Conservation (phyloP, 2,113 vertebrate species). For the Empidonax traillii region DNA sequence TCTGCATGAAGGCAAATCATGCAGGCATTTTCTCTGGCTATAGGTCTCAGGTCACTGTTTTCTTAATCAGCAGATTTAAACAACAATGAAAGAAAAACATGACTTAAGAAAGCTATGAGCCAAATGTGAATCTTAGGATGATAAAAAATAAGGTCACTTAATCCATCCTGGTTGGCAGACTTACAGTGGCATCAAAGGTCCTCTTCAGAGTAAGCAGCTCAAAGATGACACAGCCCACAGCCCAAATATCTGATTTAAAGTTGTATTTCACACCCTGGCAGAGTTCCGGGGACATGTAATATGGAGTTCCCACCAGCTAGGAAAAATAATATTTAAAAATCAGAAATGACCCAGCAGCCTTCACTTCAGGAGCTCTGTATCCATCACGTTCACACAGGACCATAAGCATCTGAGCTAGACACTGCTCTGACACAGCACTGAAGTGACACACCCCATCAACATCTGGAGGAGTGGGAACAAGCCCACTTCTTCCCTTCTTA, state of each 20-base stretch:
- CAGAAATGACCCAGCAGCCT: background rate
- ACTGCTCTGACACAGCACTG: background rate
- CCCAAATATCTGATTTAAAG: slow-evolving; percentile 99
- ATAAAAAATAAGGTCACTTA: background rate
- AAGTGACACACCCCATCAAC: background rate
- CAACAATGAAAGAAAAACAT: background rate
- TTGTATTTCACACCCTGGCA: slow-evolving; percentile 97
- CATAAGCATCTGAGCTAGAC: background rate
- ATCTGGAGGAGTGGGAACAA: background rate
- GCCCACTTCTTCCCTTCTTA: background rate
- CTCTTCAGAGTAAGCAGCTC: slow-evolving; percentile 93
- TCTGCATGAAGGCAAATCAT: background rate
- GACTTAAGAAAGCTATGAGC: background rate
- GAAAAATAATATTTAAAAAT: slow-evolving; percentile 42
- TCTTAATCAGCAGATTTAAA: background rate
- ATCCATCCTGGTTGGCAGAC: slow-evolving; percentile 7
- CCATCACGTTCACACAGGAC: background rate
- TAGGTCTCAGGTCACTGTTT: background rate
- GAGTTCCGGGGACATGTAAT: slow-evolving; percentile 99
- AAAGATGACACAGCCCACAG: slow-evolving; percentile 94
- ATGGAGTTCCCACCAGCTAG: slow-evolving; percentile 96
- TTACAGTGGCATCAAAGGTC: slow-evolving; percentile 98
- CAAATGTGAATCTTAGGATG: background rate
- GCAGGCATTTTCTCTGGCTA: background rate
- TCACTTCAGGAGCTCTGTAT: background rate